A percentile compares a stretch with the other conserved stretches of the same genome.
Conservation (phyloP, 2,113 vertebrate species). For the Gasterosteus aculeatus region DNA sequence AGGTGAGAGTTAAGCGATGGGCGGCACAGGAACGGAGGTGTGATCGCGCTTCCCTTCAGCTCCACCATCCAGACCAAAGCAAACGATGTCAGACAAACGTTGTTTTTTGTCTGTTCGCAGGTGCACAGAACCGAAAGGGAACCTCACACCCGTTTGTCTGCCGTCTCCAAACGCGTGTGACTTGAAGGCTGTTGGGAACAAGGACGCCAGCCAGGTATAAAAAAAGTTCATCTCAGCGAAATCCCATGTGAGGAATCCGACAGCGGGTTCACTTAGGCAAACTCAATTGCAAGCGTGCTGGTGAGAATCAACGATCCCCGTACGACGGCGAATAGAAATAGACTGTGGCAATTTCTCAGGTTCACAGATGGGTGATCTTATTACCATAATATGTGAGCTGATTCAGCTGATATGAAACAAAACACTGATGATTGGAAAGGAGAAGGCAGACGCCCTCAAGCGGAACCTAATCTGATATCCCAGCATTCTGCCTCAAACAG, state of each 20-base stretch:
- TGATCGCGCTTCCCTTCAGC: slow-evolving; percentile 40
- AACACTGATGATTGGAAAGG: slow-evolving; percentile 7
- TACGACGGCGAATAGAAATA: slow-evolving; percentile 27
- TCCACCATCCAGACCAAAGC: slow-evolving; percentile 65
- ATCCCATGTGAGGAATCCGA: slow-evolving; percentile 52
- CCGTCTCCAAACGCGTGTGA: slow-evolving; percentile 21
- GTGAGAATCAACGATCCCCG: slow-evolving; percentile 28
- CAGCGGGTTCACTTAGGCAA: slow-evolving; percentile 35
- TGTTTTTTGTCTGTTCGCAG: background rate
- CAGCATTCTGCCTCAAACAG: slow-evolving; percentile 1
- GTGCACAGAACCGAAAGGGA: background rate
- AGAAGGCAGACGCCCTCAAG: slow-evolving; percentile 13
- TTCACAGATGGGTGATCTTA: slow-evolving; percentile 57
- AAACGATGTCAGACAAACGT: slow-evolving; percentile 75
- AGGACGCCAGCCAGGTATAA: slow-evolving; percentile 42
- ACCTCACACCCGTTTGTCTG: background rate
- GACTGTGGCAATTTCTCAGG: slow-evolving; percentile 30
- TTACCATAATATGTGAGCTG: slow-evolving; percentile 55
- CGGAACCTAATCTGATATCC: slow-evolving; percentile 44
- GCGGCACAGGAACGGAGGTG: background rate
- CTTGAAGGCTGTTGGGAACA: slow-evolving; percentile 36
- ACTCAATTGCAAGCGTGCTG: slow-evolving; percentile 26
- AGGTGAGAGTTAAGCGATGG: too few species aligned
- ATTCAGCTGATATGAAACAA: slow-evolving; percentile 48
- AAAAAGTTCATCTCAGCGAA: slow-evolving; percentile 58